Evolutionary conservation across 2,888 invertebrate genomes (phyloP).

Genomic region (Thereva unica): DNA sequence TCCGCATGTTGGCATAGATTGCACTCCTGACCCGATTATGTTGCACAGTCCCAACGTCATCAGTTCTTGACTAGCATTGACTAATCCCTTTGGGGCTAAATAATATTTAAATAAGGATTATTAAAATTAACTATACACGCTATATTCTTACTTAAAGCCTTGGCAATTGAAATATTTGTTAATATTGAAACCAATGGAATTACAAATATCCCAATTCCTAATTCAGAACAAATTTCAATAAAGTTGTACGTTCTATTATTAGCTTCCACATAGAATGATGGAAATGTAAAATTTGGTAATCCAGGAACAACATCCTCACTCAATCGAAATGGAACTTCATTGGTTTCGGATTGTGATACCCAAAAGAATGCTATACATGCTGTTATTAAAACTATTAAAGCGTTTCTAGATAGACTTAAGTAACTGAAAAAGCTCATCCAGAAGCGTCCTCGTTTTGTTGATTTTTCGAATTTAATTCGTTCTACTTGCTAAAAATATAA

Average conservation of each 20-base stretch:
- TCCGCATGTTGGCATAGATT: constrained; percentile 86
- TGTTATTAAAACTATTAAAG: constrained; percentile 71
- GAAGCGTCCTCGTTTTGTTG: constrained; percentile 50
- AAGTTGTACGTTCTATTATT: constrained; percentile 65
- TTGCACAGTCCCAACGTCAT: constrained; percentile 82
- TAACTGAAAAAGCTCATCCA: constrained; percentile 68
- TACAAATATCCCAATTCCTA: constrained; percentile 78
- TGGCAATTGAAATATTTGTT: constrained; percentile 93
- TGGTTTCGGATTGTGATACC: constrained; percentile 51
- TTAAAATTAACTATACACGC: background rate
- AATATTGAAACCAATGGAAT: constrained; percentile 85
- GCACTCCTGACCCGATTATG: constrained; percentile 78
- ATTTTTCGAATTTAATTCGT: constrained; percentile 59
- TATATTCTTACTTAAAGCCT: constrained; percentile 81
- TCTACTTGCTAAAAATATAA: constrained; percentile 63
- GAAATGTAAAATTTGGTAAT: constrained; percentile 68
- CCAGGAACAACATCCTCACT: constrained; percentile 65
- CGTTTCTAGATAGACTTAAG: constrained; percentile 76
- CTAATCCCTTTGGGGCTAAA: constrained; percentile 68
- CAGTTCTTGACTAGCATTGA: constrained; percentile 91
- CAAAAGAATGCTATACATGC: constrained; percentile 64
- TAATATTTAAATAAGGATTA: constrained; percentile 40
- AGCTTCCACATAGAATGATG: constrained; percentile 65
- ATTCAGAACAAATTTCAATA: constrained; percentile 67
- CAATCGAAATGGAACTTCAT: constrained; percentile 63